Evolutionary conservation across 2,888 invertebrate species (phyloP), one percentile per base, ranked within the genome.

Genomic region (Acrocyrtus sp.): DNA sequence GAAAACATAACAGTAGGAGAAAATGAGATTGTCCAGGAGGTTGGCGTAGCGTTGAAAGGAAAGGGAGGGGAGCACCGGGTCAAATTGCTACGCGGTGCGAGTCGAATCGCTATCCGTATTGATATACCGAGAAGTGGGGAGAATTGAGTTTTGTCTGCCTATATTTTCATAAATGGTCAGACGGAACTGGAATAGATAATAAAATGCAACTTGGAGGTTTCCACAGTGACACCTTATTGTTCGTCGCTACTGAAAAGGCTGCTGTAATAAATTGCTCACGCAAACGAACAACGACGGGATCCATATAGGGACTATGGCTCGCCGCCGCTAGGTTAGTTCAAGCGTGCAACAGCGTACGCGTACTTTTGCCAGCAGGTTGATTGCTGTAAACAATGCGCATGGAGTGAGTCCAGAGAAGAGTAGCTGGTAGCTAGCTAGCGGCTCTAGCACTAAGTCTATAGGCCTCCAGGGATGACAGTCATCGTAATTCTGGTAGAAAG

Each of bases 381-480:
- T n/a, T n/a, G n/a, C n/a, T n/a, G n/a, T n/a, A n/a, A n/a, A n/a
- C n/a, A n/a, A n/a, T n/a, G n/a, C n/a, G n/a, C n/a, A n/a, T n/a
- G n/a, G n/a, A n/a, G n/a, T n/a, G n/a, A n/a, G n/a, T n/a, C n/a
- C n/a, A n/a, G n/a, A n/a, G n/a, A n/a, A n/a, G n/a, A n/a, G n/a
- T n/a, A n/a, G n/a, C n/a, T n/a, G n/a, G n/a, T n/a, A n/a, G n/a
- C n/a, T n/a, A n/a, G n/a, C n/a, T n/a, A n/a, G n/a, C n/a, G n/a
- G n/a, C n/a, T n/a, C n/a, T n/a, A n/a, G n/a, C n/a, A n/a, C n/a
- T 34, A 6, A 6, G 60, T 65, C 27, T 58, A 72, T 72, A 65
- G 72, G 65, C 65, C 72, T 72, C 72, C 45, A 65, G 72, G 65
- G 72, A 72, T 66, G 65, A 66, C 60, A 65, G 72, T 72, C 68